Conservation (phyloP, 2,797 vertebrate genomes). For the Takifugu rubripes region DNA sequence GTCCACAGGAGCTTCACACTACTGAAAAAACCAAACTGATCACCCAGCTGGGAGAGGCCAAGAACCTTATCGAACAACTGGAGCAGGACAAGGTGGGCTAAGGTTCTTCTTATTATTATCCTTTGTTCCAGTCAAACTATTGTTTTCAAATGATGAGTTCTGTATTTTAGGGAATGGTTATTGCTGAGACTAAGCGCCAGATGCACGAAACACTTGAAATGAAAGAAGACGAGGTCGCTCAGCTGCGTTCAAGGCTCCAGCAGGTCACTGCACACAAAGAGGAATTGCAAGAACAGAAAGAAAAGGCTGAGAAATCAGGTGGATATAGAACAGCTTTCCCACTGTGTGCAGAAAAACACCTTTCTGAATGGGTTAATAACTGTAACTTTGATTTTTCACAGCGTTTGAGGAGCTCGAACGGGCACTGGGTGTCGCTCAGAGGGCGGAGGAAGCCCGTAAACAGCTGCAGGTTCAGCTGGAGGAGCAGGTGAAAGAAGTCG, state of each 20-base stretch:
- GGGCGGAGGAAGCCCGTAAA: conserved; percentile 85
- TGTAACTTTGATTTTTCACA: conserved; percentile 40
- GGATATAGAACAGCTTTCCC: conserved; percentile 10
- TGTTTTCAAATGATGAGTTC: conserved; percentile 1
- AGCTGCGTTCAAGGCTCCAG: conserved; percentile 83
- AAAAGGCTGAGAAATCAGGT: conserved; percentile 95
- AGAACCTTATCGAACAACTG: conserved; percentile 95
- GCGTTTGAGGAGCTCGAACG: conserved; percentile 96
- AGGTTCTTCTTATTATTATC: conserved; percentile 3
- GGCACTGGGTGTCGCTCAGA: conserved; percentile 85
- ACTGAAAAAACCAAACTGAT: conserved; percentile 95
- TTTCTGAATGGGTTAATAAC: neutral
- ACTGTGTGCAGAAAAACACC: neutral
- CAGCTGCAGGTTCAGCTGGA: conserved; percentile 90
- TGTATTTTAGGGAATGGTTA: conserved; percentile 89
- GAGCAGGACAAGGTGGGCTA: conserved; percentile 96
- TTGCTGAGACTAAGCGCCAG: conserved; percentile 96
- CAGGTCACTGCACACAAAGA: conserved; percentile 81
- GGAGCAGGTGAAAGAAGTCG: conserved; percentile 84
- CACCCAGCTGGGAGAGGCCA: conserved; percentile 93
- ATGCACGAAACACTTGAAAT: conserved; percentile 97
- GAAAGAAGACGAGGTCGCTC: conserved; percentile 94
- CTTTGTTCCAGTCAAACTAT: neutral
- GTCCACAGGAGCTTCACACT: conserved; percentile 88
- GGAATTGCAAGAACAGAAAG: conserved; percentile 89